Percentiles rank a stretch among this genome's conserved stretches.
phyloP scores from a whole-genome alignment of 2,888 invertebrate genomes.

The Amblyjoppa fuscipennis region DNA sequence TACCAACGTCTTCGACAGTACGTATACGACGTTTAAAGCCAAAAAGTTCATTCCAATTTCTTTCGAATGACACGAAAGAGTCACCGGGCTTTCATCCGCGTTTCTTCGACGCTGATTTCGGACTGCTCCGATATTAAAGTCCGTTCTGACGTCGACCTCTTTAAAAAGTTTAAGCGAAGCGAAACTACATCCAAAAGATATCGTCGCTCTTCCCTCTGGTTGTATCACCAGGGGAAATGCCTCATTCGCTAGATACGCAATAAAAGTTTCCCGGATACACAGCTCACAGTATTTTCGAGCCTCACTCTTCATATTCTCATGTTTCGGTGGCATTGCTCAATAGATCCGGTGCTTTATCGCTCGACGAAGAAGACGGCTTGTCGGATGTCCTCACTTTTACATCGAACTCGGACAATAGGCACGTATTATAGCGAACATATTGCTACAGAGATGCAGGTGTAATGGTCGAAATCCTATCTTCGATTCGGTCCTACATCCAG shows the following conservation, averaged over 20 bases:
- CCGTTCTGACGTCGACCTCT: no score
- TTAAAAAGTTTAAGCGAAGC: neutral
- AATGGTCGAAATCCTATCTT: slow-evolving; percentile 47
- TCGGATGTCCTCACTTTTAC: slow-evolving; percentile 30
- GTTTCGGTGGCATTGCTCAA: slow-evolving; percentile 49
- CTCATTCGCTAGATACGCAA: slow-evolving; percentile 14
- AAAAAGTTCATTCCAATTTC: no score
- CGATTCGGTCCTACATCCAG: slow-evolving; percentile 39
- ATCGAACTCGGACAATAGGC: slow-evolving; percentile 12
- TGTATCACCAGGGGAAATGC: slow-evolving; percentile 4
- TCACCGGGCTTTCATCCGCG: no score
- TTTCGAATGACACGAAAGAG: no score
- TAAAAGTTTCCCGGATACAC: slow-evolving; percentile 54
- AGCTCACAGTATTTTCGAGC: slow-evolving; percentile 54
- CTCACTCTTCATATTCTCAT: slow-evolving; percentile 12
- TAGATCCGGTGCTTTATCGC: slow-evolving; percentile 65
- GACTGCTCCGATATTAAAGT: no score
- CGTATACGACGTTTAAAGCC: no score
- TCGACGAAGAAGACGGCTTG: slow-evolving; percentile 37
- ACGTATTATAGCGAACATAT: neutral
- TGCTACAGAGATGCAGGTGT: slow-evolving; percentile 7
- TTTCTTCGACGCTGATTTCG: no score
- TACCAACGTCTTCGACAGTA: no score
- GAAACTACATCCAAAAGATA: slow-evolving; percentile 22
- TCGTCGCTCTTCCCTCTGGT: slow-evolving; percentile 8